Evolutionary conservation across 2,113 vertebrate genomes (phyloP).

Genomic region (Barnardius zonarius): DNA sequence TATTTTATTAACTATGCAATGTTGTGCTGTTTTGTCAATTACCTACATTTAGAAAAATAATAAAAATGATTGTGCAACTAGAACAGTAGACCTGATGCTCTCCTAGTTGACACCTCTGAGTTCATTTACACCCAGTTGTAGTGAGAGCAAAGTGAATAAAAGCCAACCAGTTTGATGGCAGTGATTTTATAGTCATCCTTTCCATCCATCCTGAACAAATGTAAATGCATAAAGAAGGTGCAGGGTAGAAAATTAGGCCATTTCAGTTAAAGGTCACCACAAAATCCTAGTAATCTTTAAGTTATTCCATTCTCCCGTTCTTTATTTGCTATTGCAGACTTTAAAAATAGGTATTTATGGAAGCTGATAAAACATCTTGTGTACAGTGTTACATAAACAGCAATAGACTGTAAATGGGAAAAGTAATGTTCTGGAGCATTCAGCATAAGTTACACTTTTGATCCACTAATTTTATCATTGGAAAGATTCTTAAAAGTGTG

Average conservation of each 20-base stretch:
- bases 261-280: background rate
- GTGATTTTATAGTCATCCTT: background rate
- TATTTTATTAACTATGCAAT: background rate
- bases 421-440: background rate
- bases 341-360: background rate
- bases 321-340: background rate
- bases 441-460: background rate
- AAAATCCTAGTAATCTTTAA: background rate
- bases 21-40: background rate
- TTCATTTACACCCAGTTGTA: background rate
- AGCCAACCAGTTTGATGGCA: background rate
- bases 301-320: background rate
- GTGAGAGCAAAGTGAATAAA: background rate
- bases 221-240: background rate
- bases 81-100: background rate
- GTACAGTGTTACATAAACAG: background rate
- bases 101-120: background rate
- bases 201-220: background rate
- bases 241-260: background rate
- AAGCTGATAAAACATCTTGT: background rate
- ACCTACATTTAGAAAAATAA: background rate
- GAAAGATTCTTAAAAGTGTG: background rate
- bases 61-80: background rate
- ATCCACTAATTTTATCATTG: background rate
- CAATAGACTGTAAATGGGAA: background rate